Conservation (phyloP, 2,797 vertebrate genomes). For the Scleropages formosus region DNA sequence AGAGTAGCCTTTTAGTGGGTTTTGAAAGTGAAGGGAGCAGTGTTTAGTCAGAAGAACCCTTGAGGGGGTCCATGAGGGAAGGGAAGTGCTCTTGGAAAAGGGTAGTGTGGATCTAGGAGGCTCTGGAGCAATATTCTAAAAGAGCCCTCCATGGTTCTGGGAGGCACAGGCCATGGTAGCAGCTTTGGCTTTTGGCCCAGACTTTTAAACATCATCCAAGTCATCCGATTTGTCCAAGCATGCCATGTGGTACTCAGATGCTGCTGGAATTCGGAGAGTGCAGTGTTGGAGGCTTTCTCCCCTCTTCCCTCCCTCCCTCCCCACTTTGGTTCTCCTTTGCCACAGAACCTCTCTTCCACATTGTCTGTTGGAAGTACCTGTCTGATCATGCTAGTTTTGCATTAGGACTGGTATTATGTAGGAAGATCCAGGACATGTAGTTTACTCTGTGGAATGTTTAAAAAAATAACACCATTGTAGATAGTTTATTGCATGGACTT, state of each 20-base stretch:
- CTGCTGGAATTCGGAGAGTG: conserved; percentile 78
- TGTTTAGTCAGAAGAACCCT: not conserved
- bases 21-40: too few species aligned
- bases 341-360: conserved; percentile 25
- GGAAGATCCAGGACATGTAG: not conserved
- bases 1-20: too few species aligned
- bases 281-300: conserved; percentile 38
- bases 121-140: not conserved
- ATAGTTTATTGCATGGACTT: not conserved
- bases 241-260: conserved; percentile 83
- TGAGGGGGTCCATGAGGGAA: not conserved
- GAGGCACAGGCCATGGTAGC: conserved; percentile 57
- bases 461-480: not conserved
- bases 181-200: conserved; percentile 3
- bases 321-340: conserved; percentile 35
- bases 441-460: conserved; percentile 36
- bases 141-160: not conserved
- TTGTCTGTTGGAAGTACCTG: conserved; percentile 32
- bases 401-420: conserved; percentile 5
- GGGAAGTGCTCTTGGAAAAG: not conserved
- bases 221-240: conserved; percentile 75
- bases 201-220: conserved; percentile 39
- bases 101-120: not conserved
- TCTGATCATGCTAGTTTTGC: conserved; percentile 41
- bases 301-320: conserved; percentile 17